These are phyloP conservation scores for Remorina albescens DNA, from an alignment of 2,797 vertebrate species.

Conservation along the genomic window DNA sequence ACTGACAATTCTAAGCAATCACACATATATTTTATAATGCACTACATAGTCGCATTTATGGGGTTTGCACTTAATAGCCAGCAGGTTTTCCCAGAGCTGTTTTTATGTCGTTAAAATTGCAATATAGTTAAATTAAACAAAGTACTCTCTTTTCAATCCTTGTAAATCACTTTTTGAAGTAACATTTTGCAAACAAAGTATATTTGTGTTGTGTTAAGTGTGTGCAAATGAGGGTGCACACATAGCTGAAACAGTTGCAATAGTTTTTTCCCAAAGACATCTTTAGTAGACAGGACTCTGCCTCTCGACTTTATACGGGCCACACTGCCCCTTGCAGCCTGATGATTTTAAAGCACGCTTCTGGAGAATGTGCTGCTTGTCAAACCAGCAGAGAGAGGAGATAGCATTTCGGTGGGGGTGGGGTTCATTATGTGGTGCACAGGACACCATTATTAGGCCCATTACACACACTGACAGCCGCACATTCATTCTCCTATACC, in stretches of 20 bases:
- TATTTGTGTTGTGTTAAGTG: conserved; percentile 69
- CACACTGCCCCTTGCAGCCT: conserved; percentile 50
- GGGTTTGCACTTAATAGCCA: conserved; percentile 72
- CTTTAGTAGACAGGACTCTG: conserved; percentile 35
- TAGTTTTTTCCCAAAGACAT: conserved; percentile 46
- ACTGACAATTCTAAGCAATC: conserved; percentile 70
- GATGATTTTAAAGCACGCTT: conserved; percentile 41
- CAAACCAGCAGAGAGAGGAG: conserved; percentile 57
- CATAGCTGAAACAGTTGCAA: conserved; percentile 64
- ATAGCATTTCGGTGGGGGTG: conserved; percentile 69
- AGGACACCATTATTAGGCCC: conserved; percentile 86
- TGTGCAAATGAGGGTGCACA: conserved; percentile 69
- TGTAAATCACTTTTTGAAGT: conserved; percentile 63
- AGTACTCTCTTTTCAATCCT: conserved; percentile 55
- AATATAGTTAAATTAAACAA: conserved; percentile 62
- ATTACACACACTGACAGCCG: conserved; percentile 87
- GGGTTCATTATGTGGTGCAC: conserved; percentile 82
- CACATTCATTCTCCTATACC: conserved; percentile 86
- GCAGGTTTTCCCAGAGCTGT: conserved; percentile 70
- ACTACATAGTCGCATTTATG: conserved; percentile 72
- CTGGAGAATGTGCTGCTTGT: conserved; percentile 55
- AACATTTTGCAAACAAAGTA: conserved; percentile 63
- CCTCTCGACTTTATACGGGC: conserved; percentile 27
- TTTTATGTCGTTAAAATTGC: conserved; percentile 69
- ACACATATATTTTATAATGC: conserved; percentile 72